These are phyloP conservation scores for Bombus ignitus DNA, from an alignment of 1,140 invertebrate genomes.

Conservation along the genomic window DNA sequence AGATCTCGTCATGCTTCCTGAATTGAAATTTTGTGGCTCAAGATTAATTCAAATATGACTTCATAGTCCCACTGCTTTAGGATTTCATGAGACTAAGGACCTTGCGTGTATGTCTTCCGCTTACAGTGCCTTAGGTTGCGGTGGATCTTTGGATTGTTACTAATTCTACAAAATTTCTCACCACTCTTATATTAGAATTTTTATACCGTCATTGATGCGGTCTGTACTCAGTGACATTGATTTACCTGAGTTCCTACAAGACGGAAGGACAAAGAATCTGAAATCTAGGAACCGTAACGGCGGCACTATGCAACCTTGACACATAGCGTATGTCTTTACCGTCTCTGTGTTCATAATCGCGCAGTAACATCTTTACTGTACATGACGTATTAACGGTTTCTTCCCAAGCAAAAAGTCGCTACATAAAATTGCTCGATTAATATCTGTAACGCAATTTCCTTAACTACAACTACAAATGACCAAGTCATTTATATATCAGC, in stretches of 20 bases:
- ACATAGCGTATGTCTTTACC: conserved; percentile 51
- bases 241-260: conserved; percentile 54
- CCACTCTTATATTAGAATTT: neutral
- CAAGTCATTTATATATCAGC: neutral
- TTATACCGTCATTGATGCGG: neutral
- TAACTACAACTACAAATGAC: neutral
- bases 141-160: neutral
- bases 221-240: neutral
- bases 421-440: neutral
- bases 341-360: conserved; percentile 48
- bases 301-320: conserved; percentile 67
- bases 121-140: too few species aligned
- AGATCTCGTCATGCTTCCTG: neutral
- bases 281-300: conserved; percentile 65
- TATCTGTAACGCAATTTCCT: neutral
- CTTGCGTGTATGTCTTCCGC: neutral
- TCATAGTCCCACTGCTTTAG: neutral
- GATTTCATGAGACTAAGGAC: neutral
- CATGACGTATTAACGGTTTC: conserved; percentile 49
- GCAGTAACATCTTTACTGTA: conserved; percentile 38
- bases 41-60: neutral
- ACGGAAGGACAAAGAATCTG: conserved; percentile 56
- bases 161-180: neutral
- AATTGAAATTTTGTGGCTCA: neutral
- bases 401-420: neutral